Evolutionary conservation across 2,888 invertebrate genomes (phyloP).

Genomic region (Onthophagus sagittarius): DNA sequence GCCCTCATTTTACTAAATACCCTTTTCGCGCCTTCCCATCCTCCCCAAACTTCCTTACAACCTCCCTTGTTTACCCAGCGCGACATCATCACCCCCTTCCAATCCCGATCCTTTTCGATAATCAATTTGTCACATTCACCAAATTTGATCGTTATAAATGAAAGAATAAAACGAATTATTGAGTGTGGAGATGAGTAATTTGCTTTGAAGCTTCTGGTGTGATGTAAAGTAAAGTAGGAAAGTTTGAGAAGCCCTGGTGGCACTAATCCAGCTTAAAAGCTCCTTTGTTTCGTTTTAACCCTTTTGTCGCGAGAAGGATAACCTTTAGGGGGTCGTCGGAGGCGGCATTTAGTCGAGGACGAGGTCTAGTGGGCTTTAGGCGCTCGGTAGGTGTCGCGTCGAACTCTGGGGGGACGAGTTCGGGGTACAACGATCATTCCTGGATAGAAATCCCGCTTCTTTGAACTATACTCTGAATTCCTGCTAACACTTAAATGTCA

Average conservation of each 20-base stretch:
- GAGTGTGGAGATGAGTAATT: no score
- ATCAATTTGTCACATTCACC: slow-evolving; percentile 49
- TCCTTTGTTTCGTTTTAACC: slow-evolving; percentile 48
- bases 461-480: slow-evolving; percentile 27
- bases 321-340: slow-evolving; percentile 35
- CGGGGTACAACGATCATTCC: slow-evolving; percentile 22
- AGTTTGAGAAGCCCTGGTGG: background rate
- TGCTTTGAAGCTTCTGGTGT: background rate
- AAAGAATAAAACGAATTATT: no score
- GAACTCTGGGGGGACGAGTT: slow-evolving; percentile 5
- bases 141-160: no score
- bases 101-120: slow-evolving; percentile 41
- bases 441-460: slow-evolving; percentile 19
- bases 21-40: slow-evolving; percentile 43
- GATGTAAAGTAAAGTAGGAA: background rate
- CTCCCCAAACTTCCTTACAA: slow-evolving; percentile 15
- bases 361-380: slow-evolving; percentile 15
- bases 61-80: slow-evolving; percentile 19
- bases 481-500: slow-evolving; percentile 35
- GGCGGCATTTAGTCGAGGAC: slow-evolving; percentile 21
- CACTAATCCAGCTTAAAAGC: slow-evolving; percentile 47
- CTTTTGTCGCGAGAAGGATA: slow-evolving; percentile 43
- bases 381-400: slow-evolving; percentile 16
- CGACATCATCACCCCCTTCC: slow-evolving; percentile 15
- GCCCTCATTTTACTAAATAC: slow-evolving; percentile 44